These are phyloP conservation scores for Drosophila trichaetosa DNA, from an alignment of 2,888 invertebrate species.

Conservation along the genomic window DNA sequence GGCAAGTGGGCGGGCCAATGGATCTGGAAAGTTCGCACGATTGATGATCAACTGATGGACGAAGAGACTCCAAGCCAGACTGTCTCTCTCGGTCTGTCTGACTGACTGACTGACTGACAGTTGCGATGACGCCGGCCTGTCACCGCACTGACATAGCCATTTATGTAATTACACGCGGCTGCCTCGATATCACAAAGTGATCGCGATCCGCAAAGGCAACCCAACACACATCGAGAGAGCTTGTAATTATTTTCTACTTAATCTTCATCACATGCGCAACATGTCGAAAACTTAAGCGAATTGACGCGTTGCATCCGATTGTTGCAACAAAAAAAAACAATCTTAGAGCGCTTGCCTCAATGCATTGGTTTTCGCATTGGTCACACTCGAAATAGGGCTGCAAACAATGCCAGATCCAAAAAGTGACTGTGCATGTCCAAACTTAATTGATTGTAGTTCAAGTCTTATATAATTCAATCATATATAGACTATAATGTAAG, in stretches of 20 bases:
- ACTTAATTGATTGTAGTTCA: neutral
- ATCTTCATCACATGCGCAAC: slow-evolving; percentile 80
- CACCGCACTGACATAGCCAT: slow-evolving; percentile 77
- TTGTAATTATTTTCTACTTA: slow-evolving; percentile 82
- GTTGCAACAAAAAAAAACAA: slow-evolving; percentile 2
- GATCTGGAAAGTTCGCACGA: slow-evolving; percentile 77
- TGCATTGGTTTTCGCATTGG: slow-evolving; percentile 23
- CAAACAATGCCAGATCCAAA: neutral
- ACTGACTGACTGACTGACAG: slow-evolving; percentile 39
- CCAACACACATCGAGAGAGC: slow-evolving; percentile 26
- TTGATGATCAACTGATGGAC: slow-evolving; percentile 72
- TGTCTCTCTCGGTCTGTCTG: neutral
- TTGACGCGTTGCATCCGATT: slow-evolving; percentile 59
- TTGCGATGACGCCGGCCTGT: slow-evolving; percentile 74
- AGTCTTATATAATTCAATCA: neutral
- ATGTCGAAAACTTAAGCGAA: slow-evolving; percentile 80
- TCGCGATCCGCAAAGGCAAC: slow-evolving; percentile 34
- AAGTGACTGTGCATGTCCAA: slow-evolving; percentile 1
- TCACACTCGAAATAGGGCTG: slow-evolving; percentile 40
- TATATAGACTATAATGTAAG: neutral
- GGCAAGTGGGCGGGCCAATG: slow-evolving; percentile 68
- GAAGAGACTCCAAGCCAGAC: slow-evolving; percentile 4
- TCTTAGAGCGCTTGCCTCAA: slow-evolving; percentile 33
- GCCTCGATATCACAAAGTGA: slow-evolving; percentile 64
- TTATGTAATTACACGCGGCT: slow-evolving; percentile 72